Base-by-base conservation (phyloP, 1,140 invertebrate genomes). In the Ceratina australensis region DNA sequence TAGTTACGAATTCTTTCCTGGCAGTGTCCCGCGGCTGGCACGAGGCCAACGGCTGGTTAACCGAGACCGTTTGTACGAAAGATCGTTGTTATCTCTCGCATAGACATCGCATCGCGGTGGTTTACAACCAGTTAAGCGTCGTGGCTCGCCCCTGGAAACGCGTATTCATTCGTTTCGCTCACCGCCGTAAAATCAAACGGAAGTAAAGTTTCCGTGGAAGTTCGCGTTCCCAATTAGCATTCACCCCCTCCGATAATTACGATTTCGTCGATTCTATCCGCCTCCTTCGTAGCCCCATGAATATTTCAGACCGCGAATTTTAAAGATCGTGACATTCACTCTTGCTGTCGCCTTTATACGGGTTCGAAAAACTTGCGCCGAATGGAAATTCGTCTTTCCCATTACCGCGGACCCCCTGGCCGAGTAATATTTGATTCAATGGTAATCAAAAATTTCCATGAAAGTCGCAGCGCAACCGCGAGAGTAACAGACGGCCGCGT, bases 31-130 rank as follows among this genome's bases (percentile, higher is more conserved):
- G 57, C 47, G 59, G 18, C 42, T 76, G 74, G 74, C 74, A 18
- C 16, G 4, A 26, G 1, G 74, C 74, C 74, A 76, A 42, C n/a
- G 16, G 66, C 24, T 33, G 73, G 73, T 76, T 76, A 76, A 76
- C 74, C 74, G 56, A 61, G 20, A 69, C 56, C 66, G 33, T 1
- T 3, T 26, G 42, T 49, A 33, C 18, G 42, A 5, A 71, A 76
- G 66, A 76, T 76, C 74, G 66, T 71, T 76, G 66, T 71, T 69
- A 52, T 71, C 74, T 61, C 18, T 52, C 24, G 15, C 33, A 75
- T 75, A 61, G 42, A 10, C 20, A 24, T 69, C 42, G 28, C 74
- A 61, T 60, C 50, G 28, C 54, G 56, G 47, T 12, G 56, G 64
- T 76, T 69, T 69, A 60, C 66, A 69, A 69, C 47, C 26, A 33